Evolutionary conservation across 2,113 vertebrate species (phyloP), one percentile per base, ranked within the genome.

Genomic region (Phycodurus eques): DNA sequence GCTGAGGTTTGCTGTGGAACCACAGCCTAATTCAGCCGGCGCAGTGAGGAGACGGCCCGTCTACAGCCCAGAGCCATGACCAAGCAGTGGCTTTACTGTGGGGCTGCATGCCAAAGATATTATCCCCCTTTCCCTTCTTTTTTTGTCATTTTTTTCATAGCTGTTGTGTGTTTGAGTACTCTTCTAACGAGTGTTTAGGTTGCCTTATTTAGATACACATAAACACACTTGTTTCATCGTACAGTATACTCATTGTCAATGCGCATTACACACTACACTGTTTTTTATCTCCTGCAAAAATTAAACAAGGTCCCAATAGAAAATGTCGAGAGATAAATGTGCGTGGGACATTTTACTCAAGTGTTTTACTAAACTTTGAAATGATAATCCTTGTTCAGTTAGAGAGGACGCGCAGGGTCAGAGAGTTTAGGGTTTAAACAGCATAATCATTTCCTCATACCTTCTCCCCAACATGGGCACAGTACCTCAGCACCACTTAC

Each of bases 21-120:
- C 91, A 83, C 91, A 92, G 84, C 79, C 84, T 92, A 89, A 92
- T 89, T 88, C 82, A 88, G 75, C 68, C 80, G 79, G 85, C 68
- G 73, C 76, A 80, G 81, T 35, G 65, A 80, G 87, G 88, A 92
- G 87, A 91, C 87, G 79, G 85, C 74, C 88, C 88, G 90, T 91
- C 90, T 90, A 77, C 87, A 87, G 85, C 85, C 88, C 79, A 82
- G 81, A 87, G 82, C 88, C 87, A 89, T 85, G 80, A 81, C 85
- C 90, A 89, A 83, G 83, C 87, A 86, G 83, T 87, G 84, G 83
- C 74, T 87, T 89, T 79, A 85, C 69, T 86, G 64, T 71, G 73
- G 68, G 80, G 83, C 80, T 74, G 63, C 64, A 72, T 43, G 81
- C 86, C 83, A 87, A 78, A 84, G 70, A 87, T 80, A 88, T 88